phyloP scores from a whole-genome alignment of 2,888 invertebrate genomes.

The Polylopha cassiicola region DNA sequence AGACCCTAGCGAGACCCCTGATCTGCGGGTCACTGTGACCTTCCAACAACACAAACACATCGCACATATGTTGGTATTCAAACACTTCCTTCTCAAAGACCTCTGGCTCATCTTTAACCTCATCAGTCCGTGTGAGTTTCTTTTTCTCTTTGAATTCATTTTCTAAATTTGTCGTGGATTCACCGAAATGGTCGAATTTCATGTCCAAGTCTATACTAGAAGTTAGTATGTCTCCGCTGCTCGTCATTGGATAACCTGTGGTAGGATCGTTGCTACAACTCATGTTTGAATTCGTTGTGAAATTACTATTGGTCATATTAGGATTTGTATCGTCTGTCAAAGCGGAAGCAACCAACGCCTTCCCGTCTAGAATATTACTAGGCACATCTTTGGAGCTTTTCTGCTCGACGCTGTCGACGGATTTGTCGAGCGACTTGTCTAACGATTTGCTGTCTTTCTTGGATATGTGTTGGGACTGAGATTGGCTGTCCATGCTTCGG shows the following conservation, averaged over 20 bases:
- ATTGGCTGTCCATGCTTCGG: constrained; percentile 59
- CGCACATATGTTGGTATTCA: constrained; percentile 80
- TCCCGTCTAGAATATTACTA: constrained; percentile 62
- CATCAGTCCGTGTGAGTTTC: constrained; percentile 38
- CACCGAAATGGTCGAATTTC: constrained; percentile 81
- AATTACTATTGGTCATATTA: constrained; percentile 66
- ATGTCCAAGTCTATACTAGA: constrained; percentile 76
- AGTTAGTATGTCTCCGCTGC: constrained; percentile 56
- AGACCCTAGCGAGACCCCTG: constrained; percentile 82
- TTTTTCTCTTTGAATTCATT: constrained; percentile 43
- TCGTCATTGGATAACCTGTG: constrained; percentile 66
- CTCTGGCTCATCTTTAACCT: constrained; percentile 41
- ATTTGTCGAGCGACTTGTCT: constrained; percentile 56
- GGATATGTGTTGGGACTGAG: constrained; percentile 36
- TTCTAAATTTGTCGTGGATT: constrained; percentile 58
- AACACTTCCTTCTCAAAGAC: constrained; percentile 38
- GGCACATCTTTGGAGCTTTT: constrained; percentile 62
- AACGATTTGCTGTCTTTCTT: constrained; percentile 57
- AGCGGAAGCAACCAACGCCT: constrained; percentile 49
- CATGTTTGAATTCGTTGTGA: constrained; percentile 67
- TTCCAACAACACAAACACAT: constrained; percentile 81
- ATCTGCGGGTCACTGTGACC: constrained; percentile 89
- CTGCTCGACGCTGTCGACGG: constrained; percentile 54
- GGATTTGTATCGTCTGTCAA: constrained; percentile 64
- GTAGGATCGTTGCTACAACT: constrained; percentile 61